Conservation (phyloP, 2,797 vertebrate genomes). For the Enteromius afrohamiltoni region DNA sequence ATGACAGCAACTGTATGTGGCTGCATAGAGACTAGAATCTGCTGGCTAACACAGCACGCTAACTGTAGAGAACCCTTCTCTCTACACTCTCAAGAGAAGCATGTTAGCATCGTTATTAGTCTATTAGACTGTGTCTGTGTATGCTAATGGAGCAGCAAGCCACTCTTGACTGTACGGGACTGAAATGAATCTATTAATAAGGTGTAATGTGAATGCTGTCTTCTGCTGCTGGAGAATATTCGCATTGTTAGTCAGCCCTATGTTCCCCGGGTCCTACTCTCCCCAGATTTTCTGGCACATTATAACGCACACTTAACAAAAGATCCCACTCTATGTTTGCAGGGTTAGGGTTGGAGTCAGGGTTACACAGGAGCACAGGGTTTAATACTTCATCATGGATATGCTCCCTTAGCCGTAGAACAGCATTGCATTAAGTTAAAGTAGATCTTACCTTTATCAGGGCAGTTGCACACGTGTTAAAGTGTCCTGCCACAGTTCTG, state of each 20-base stretch:
- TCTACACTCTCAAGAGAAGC: neutral
- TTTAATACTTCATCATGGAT: neutral
- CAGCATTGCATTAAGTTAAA: neutral
- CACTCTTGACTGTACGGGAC: constrained; percentile 5
- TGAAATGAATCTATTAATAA: constrained; percentile 42
- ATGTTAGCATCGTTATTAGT: constrained; percentile 9
- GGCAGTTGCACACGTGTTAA: neutral
- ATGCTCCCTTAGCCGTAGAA: neutral
- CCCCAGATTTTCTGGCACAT: neutral
- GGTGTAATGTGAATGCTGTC: constrained; percentile 23
- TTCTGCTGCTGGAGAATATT: neutral
- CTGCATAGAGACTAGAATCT: neutral
- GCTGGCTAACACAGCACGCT: neutral
- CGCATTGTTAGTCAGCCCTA: neutral
- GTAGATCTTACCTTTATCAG: neutral
- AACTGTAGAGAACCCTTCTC: neutral
- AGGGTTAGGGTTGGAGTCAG: neutral
- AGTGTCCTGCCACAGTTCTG: neutral
- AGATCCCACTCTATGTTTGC: neutral
- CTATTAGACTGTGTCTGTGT: constrained; percentile 35
- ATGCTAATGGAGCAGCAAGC: constrained; percentile 33
- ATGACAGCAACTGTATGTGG: constrained; percentile 6
- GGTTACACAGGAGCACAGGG: neutral
- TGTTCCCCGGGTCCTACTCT: too few species aligned
- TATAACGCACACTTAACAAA: too few species aligned